Evolutionary conservation across 1,140 invertebrate species (phyloP).

Genomic region (Saccostrea echinata): DNA sequence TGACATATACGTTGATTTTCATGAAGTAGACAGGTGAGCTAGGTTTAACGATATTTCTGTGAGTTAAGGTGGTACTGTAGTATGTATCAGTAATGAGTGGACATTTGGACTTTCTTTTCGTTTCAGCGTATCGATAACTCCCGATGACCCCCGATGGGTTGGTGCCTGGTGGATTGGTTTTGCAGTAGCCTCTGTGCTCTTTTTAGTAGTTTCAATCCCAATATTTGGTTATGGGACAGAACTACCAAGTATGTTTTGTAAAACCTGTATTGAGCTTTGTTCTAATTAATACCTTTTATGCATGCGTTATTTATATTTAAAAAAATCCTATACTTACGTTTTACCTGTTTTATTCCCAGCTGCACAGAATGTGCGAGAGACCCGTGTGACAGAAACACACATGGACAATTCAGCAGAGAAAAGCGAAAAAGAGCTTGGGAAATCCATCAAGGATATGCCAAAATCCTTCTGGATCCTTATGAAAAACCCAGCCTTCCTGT

Average conservation of each 20-base stretch:
- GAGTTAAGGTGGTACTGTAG: too few species aligned
- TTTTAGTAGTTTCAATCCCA: constrained; percentile 91
- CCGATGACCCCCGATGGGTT: constrained; percentile 90
- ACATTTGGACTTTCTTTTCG: constrained; percentile 78
- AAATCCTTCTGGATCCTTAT: constrained; percentile 81
- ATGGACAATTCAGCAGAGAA: constrained; percentile 56
- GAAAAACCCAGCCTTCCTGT: constrained; percentile 89
- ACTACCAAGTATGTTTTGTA: constrained; percentile 80
- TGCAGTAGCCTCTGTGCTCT: constrained; percentile 88
- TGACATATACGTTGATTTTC: constrained; percentile 93
- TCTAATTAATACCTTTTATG: too few species aligned
- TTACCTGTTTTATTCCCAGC: constrained; percentile 54
- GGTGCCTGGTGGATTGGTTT: constrained; percentile 98
- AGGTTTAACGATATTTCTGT: background rate
- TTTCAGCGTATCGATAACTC: constrained; percentile 86
- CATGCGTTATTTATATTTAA: constrained; percentile 80
- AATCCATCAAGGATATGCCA: constrained; percentile 59
- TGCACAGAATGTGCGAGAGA: constrained; percentile 69
- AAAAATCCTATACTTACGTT: constrained; percentile 87
- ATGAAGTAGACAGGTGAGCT: constrained; percentile 43
- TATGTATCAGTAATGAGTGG: too few species aligned
- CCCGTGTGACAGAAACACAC: constrained; percentile 87
- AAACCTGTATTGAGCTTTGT: too few species aligned
- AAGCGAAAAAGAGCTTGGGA: background rate
- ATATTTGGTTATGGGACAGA: constrained; percentile 91